These are phyloP conservation scores for Sciaenops ocellatus DNA, from an alignment of 2,797 vertebrate genomes.

Conservation along the genomic window DNA sequence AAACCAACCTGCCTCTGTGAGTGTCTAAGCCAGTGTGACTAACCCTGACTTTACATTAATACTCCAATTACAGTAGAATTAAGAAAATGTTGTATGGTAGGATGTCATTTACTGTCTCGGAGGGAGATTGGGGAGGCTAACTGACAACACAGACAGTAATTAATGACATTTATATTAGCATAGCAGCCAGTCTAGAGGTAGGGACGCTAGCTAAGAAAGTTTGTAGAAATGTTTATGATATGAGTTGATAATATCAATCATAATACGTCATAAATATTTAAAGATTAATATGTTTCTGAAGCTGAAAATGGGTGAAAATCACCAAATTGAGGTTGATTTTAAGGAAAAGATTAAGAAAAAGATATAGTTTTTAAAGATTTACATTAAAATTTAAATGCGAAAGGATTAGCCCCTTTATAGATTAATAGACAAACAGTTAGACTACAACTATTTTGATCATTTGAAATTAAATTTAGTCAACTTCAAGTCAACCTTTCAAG, in stretches of 20 bases:
- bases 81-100: neutral
- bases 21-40: conserved; percentile 54
- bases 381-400: neutral
- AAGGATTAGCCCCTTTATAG: neutral
- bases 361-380: neutral
- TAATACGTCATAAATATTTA: neutral
- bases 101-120: neutral
- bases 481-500: neutral
- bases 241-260: neutral
- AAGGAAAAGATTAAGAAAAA: neutral
- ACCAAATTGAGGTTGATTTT: neutral
- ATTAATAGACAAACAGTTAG: neutral
- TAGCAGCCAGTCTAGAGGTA: neutral
- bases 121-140: neutral
- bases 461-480: neutral
- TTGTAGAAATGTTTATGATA: neutral
- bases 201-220: neutral
- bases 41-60: neutral
- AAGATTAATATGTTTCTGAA: neutral
- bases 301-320: neutral
- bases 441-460: neutral
- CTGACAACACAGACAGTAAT: neutral
- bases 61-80: neutral
- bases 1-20: conserved; percentile 94
- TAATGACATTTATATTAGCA: neutral